Evolutionary conservation across 2,888 invertebrate species (phyloP).

Genomic region (Myathropa florea): DNA sequence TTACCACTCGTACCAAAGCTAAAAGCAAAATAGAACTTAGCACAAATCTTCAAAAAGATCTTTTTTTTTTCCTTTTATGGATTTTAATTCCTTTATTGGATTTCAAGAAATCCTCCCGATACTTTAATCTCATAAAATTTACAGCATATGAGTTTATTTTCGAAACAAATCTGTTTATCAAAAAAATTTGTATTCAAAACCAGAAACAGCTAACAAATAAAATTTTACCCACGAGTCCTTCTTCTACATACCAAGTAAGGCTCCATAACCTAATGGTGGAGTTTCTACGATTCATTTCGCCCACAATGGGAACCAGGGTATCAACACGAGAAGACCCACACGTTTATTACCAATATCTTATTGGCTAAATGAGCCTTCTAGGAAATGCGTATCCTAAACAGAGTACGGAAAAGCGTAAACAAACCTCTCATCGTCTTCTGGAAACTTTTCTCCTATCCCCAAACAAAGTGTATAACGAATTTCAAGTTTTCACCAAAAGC

Average conservation of each 20-base stretch:
- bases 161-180: conserved; percentile 27
- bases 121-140: not conserved
- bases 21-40: not conserved
- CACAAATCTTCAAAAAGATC: not conserved
- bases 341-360: conserved; percentile 61
- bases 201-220: conserved; percentile 39
- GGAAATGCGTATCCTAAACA: conserved; percentile 34
- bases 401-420: conserved; percentile 13
- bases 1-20: not conserved
- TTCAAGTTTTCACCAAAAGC: conserved; percentile 49
- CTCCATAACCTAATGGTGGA: conserved; percentile 19
- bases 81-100: not conserved
- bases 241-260: conserved; percentile 23
- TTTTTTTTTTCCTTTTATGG: not conserved
- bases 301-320: not conserved
- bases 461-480: conserved; percentile 37
- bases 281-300: conserved; percentile 39
- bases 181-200: conserved; percentile 59
- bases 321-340: conserved; percentile 39
- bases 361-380: conserved; percentile 46
- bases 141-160: not conserved
- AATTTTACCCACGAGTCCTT: conserved; percentile 29
- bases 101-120: not conserved
- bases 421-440: conserved; percentile 11
- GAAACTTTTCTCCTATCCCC: not conserved